Evolutionary conservation across 2,888 invertebrate species (phyloP), one percentile per base, ranked within the genome.

Genomic region (Yponomeuta plumbellus): DNA sequence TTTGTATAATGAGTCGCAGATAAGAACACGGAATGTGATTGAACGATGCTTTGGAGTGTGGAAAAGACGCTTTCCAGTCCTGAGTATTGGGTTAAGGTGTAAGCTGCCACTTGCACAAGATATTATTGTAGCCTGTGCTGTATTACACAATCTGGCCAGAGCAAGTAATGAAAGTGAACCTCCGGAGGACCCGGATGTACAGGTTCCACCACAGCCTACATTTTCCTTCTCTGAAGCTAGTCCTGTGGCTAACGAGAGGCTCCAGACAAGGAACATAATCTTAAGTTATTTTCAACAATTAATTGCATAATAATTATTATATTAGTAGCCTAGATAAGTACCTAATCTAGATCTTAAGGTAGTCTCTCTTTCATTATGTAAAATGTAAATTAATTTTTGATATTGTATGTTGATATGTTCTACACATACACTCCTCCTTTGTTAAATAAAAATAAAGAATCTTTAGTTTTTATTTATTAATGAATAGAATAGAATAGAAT

Each of bases 11-110:
- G 68, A 52, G 11, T 61, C 66, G 11, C 72, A 72, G 13, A 71
- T 71, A 8, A 26, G 58, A 0, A 72, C 71, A 0, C 66, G 71
- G 34, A 73, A 73, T 39, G 34, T 63, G 5, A 58, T 71, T 2
- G 70, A 71, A 65, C 64, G 69, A 56, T 70, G 70, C 61, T 70
- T 72, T 68, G 69, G 70, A 13, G 61, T 70, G 57, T 68, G 34
- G 34, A 34, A 34, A 34, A 34, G 34, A 34, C 34, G 2, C 34
- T 34, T 34, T 34, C 26, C 34, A 66, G 69, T 69, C 2, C 74
- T 77, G 23, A 63, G 62, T 11, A 65, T 68, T 59, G 69, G 69
- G 17, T 34, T 70, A 22, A 44, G 67, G 11, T 57, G 68, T 21
- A 67, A 68, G 2, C 17, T 70, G 39, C 63, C 66, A 20, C 68